Percentiles rank a stretch among this genome's conserved stretches.
Conservation (phyloP, 2,113 vertebrate species). For the Peromyscus maniculatus region DNA sequence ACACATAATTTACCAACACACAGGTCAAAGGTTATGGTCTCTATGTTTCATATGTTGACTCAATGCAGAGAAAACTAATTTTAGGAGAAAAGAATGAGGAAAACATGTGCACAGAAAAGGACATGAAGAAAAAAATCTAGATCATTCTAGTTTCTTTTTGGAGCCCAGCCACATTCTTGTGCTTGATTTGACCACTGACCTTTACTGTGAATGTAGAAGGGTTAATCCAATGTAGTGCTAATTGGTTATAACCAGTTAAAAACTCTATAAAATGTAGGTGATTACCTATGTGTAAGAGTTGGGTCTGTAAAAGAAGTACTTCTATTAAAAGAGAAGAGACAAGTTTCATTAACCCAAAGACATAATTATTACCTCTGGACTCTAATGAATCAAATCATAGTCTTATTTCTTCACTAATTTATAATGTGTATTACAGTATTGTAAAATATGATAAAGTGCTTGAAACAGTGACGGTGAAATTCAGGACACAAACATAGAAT, state of each 20-base stretch:
- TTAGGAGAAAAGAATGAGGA: not conserved
- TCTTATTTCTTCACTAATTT: slow-evolving; percentile 53
- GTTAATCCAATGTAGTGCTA: slow-evolving; percentile 1
- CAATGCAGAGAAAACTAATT: not conserved
- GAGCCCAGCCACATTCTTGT: not conserved
- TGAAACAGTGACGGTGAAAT: slow-evolving; percentile 36
- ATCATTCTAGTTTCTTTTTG: not conserved
- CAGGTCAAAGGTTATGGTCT: not conserved
- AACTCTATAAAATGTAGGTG: slow-evolving; percentile 29
- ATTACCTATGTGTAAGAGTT: slow-evolving; percentile 35
- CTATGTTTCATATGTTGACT: not conserved
- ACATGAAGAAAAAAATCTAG: not conserved
- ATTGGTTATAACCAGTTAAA: slow-evolving; percentile 23
- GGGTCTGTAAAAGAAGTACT: slow-evolving; percentile 39
- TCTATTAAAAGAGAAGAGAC: slow-evolving; percentile 49
- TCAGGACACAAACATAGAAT: slow-evolving; percentile 24
- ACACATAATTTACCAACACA: not conserved
- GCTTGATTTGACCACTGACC: not conserved
- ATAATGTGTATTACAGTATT: not conserved
- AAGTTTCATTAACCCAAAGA: slow-evolving; percentile 51
- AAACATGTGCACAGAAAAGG: not conserved
- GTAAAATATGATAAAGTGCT: slow-evolving; percentile 56
- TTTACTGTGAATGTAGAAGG: slow-evolving; percentile 33
- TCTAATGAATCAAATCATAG: slow-evolving; percentile 59
- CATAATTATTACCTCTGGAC: slow-evolving; percentile 31